A percentile compares a stretch with the other conserved stretches of the same genome.
Evolutionary conservation across 2,797 vertebrate species (phyloP).

Genomic region (Erethizon dorsatum): DNA sequence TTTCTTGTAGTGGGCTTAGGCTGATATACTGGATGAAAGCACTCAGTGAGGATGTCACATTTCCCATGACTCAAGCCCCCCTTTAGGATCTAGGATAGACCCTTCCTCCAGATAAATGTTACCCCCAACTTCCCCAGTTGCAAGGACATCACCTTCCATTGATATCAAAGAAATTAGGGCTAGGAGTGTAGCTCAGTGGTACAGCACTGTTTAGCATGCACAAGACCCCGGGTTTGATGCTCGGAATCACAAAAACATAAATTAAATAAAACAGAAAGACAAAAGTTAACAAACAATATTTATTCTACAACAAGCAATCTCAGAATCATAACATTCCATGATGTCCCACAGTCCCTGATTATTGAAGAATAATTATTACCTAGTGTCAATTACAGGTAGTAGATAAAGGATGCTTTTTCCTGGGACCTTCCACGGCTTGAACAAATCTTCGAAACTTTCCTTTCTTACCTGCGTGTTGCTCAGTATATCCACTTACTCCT

Average conservation of each 20-base stretch:
- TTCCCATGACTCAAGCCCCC: background rate
- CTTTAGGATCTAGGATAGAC: background rate
- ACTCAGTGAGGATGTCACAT: background rate
- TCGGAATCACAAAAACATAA: background rate
- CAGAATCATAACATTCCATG: background rate
- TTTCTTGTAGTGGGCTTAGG: constrained; percentile 2
- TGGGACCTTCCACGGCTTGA: background rate
- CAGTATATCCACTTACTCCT: background rate
- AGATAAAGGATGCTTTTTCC: constrained; percentile 27
- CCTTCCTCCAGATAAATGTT: background rate
- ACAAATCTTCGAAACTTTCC: background rate
- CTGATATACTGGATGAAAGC: background rate
- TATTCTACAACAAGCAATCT: constrained; percentile 37
- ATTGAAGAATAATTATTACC: background rate
- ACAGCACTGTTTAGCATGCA: too few relatives aligned
- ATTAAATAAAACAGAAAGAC: background rate
- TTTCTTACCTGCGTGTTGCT: constrained; percentile 6
- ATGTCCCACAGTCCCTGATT: background rate
- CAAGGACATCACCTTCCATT: background rate
- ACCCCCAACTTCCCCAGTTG: background rate
- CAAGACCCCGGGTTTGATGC: background rate
- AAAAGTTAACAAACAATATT: background rate
- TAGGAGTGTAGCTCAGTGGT: background rate
- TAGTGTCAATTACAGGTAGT: background rate
- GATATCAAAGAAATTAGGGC: background rate